These are phyloP conservation scores for Oreonectes daqikongensis DNA, from an alignment of 2,797 vertebrate genomes.

Conservation along the genomic window DNA sequence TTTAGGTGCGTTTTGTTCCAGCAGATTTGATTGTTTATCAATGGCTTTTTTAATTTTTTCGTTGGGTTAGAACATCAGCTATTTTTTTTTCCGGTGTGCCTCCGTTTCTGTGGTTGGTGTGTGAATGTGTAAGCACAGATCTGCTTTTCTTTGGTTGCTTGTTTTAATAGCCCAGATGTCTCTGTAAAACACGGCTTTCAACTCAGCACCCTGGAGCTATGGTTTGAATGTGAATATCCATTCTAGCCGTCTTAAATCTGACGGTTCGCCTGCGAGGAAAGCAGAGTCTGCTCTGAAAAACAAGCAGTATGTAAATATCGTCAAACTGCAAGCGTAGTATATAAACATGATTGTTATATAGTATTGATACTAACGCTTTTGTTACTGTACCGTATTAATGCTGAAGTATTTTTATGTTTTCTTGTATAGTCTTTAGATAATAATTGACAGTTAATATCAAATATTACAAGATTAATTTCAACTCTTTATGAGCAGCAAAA, in stretches of 20 bases:
- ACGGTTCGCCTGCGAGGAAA: not conserved
- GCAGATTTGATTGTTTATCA: not conserved
- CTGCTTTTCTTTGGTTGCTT: not conserved
- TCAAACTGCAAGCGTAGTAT: not conserved
- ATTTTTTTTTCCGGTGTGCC: not conserved
- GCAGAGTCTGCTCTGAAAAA: not conserved
- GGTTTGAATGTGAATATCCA: not conserved
- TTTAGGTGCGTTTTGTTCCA: not conserved
- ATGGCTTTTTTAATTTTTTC: not conserved
- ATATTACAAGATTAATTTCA: not conserved
- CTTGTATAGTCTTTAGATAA: not conserved
- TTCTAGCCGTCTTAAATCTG: not conserved
- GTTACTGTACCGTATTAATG: no score
- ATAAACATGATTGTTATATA: not conserved
- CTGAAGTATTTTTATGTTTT: no score
- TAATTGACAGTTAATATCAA: not conserved
- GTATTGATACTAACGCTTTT: not conserved
- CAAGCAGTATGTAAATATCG: not conserved
- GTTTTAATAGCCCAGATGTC: conserved; percentile 10
- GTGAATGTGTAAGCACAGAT: not conserved
- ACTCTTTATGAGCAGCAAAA: not conserved
- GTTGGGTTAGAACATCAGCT: not conserved
- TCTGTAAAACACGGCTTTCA: conserved; percentile 1
- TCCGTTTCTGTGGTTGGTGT: not conserved
- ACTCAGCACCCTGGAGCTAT: not conserved